These are phyloP conservation scores for Hylomyscus alleni DNA, from an alignment of 2,797 vertebrate genomes.

Conservation along the genomic window DNA sequence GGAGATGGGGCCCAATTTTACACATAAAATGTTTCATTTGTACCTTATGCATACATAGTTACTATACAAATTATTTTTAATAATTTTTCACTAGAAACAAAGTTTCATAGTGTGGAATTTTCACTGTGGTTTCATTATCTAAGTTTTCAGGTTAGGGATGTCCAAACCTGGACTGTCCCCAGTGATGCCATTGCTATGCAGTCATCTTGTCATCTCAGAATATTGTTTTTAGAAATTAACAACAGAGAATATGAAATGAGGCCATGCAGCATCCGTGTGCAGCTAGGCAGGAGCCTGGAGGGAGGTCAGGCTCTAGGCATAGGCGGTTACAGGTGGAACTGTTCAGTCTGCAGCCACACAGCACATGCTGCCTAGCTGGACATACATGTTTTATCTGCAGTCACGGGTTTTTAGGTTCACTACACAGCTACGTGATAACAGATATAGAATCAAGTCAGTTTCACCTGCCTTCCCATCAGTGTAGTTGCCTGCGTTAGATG, in stretches of 20 bases:
- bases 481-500: not conserved
- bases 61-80: not conserved
- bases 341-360: not conserved
- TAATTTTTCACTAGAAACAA: not conserved
- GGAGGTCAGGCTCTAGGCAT: not conserved
- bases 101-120: not conserved
- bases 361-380: not conserved
- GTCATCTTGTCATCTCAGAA: not conserved
- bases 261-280: not conserved
- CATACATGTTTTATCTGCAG: not conserved
- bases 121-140: not conserved
- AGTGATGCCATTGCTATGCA: not conserved
- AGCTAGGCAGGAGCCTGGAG: not conserved
- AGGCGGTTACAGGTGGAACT: not conserved
- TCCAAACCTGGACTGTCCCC: not conserved
- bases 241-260: not conserved
- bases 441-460: not conserved
- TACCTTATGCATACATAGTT: not conserved
- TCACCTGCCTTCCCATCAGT: not conserved
- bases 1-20: not conserved
- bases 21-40: not conserved
- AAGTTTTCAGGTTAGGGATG: too few relatives aligned
- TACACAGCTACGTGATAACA: not conserved
- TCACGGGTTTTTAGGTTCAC: not conserved
- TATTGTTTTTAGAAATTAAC: not conserved